These are phyloP conservation scores for Ailurus styani DNA, from an alignment of 2,113 vertebrate genomes.

Conservation along the genomic window DNA sequence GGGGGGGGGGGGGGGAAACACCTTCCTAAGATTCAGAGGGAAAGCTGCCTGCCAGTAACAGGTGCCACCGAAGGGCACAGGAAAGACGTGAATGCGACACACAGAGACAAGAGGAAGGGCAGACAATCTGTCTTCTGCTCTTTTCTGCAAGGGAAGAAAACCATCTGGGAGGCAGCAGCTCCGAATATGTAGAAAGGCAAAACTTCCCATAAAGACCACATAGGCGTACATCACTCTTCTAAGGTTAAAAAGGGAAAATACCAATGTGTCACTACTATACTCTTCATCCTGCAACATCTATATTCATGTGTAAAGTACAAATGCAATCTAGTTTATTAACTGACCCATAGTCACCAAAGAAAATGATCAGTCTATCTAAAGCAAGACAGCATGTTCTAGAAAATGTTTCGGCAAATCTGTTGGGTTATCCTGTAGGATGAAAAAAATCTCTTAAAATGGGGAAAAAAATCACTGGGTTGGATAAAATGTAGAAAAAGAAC, in stretches of 20 bases:
- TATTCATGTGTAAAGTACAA: neutral
- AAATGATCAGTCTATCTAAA: neutral
- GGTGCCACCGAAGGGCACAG: neutral
- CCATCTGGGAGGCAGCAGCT: neutral
- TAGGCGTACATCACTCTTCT: neutral
- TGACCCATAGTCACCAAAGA: neutral
- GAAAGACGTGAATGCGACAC: slow-evolving; percentile 11
- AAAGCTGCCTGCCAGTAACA: neutral
- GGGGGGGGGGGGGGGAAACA: too few species aligned
- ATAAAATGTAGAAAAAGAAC: neutral
- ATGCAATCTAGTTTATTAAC: neutral
- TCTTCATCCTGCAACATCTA: neutral
- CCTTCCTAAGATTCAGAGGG: neutral
- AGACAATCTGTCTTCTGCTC: neutral
- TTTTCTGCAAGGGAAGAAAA: slow-evolving; percentile 13
- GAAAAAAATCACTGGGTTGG: neutral
- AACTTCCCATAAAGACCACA: neutral
- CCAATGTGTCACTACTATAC: neutral
- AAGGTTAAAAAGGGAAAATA: neutral
- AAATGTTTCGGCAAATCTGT: neutral
- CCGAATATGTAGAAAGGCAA: neutral
- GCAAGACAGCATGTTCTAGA: neutral
- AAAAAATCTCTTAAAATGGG: neutral
- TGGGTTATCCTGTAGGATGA: neutral
- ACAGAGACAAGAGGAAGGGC: neutral